Conservation (phyloP, 2,888 invertebrate genomes). For the Trissolcus japonicus region DNA sequence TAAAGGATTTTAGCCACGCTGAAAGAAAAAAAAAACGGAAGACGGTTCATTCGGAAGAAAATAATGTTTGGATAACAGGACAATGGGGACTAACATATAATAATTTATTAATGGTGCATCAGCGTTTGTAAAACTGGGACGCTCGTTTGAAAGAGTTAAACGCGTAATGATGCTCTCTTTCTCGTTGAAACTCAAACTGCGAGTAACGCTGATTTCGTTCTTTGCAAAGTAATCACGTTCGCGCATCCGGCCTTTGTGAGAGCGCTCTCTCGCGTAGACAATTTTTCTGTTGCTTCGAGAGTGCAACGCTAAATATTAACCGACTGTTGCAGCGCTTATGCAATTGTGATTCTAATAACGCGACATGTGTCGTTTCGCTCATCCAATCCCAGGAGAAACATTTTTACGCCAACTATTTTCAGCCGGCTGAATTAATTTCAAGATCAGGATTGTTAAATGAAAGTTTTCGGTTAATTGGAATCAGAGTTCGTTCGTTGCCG, state of each 20-base stretch:
- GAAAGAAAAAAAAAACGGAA: too few relatives aligned
- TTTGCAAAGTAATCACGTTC: slow-evolving; percentile 53
- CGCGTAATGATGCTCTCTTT: slow-evolving; percentile 44
- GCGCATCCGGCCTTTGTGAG: slow-evolving; percentile 27
- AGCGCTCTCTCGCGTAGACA: slow-evolving; percentile 42
- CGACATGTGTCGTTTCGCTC: slow-evolving; percentile 23
- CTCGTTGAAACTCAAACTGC: slow-evolving; percentile 53
- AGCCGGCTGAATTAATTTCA: slow-evolving; percentile 1
- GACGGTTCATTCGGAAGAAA: too few relatives aligned
- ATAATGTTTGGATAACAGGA: too few relatives aligned
- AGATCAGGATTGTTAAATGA: slow-evolving; percentile 2
- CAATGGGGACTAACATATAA: slow-evolving; percentile 1
- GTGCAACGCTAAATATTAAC: slow-evolving; percentile 27
- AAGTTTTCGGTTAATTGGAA: neutral
- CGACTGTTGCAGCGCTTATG: slow-evolving; percentile 18
- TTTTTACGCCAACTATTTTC: neutral
- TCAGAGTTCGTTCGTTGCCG: neutral
- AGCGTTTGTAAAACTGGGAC: slow-evolving; percentile 36
- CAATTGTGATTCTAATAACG: slow-evolving; percentile 34
- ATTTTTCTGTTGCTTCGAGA: slow-evolving; percentile 41
- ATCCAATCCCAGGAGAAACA: too few relatives aligned
- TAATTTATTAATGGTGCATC: slow-evolving; percentile 17
- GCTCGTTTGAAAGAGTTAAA: slow-evolving; percentile 47
- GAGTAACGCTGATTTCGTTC: slow-evolving; percentile 51
- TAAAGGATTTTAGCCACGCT: too few relatives aligned